These are phyloP conservation scores for Luehdorfia chinensis DNA, from an alignment of 1,140 invertebrate genomes.

Conservation along the genomic window DNA sequence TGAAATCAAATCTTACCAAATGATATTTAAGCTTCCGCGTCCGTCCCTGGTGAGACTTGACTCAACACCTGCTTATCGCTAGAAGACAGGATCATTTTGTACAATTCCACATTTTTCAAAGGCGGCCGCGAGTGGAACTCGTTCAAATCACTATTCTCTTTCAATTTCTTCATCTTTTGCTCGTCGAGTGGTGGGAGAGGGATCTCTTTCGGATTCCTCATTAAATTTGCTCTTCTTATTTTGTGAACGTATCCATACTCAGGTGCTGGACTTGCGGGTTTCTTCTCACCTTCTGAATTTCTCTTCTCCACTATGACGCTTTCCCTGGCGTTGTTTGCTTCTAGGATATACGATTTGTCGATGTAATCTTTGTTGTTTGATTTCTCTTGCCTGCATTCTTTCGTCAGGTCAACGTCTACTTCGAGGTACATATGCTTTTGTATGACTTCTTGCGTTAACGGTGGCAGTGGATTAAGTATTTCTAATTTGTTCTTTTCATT, in stretches of 20 bases:
- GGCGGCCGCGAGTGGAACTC: constrained; percentile 38
- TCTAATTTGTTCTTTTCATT: constrained; percentile 49
- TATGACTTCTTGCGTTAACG: constrained; percentile 46
- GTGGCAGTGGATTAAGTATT: constrained; percentile 50
- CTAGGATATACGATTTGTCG: constrained; percentile 57
- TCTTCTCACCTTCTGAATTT: constrained; percentile 28
- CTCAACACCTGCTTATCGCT: constrained; percentile 39
- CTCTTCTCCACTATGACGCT: constrained; percentile 63
- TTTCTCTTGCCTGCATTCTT: constrained; percentile 20
- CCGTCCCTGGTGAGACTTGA: constrained; percentile 29
- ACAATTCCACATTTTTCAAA: constrained; percentile 52
- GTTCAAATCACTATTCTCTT: constrained; percentile 33
- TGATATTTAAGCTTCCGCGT: constrained; percentile 17
- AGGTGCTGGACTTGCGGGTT: constrained; percentile 31
- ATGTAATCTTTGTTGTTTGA: constrained; percentile 25
- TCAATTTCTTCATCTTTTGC: constrained; percentile 44
- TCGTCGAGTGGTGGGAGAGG: constrained; percentile 56
- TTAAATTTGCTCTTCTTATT: constrained; percentile 52
- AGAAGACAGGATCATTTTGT: constrained; percentile 61
- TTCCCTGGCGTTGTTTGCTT: constrained; percentile 60
- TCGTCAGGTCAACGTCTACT: constrained; percentile 2
- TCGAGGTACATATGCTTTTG: constrained; percentile 46
- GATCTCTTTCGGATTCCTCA: constrained; percentile 28
- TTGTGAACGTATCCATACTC: constrained; percentile 60
- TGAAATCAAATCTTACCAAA: too few relatives aligned